Evolutionary conservation across 2,797 vertebrate genomes (phyloP), one percentile per base, ranked within the genome.

Genomic region (Periophthalmus magnuspinnatus): DNA sequence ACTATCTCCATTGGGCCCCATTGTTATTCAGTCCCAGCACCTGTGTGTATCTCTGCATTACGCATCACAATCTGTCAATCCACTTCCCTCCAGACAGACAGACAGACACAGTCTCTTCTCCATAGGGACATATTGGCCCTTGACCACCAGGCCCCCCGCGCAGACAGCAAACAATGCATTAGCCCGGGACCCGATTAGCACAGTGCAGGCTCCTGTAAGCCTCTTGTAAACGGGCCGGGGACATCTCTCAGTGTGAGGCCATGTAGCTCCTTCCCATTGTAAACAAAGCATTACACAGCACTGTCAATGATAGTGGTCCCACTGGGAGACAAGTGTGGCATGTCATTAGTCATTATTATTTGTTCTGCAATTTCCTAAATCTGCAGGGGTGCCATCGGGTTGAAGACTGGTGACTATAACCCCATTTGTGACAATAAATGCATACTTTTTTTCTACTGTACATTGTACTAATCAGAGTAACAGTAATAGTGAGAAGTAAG

Each of bases 321-420:
- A 41, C 67, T 55, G 2, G 67, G 5, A 59, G 50, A 64, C 72
- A 71, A 75, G 84, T 71, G 82, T 74, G 71, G 59, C 52, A 78
- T 77, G 82, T 83, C 84, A 89, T 88, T 89, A 86, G 76, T n/a
- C n/a, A n/a, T n/a, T n/a, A n/a, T n/a, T 13, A 47, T 88, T 86
- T 81, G 58, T 82, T 84, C 68, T 21, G 67, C 77, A 22, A 76
- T 74, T 85, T 86, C 80, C 81, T 86, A 75, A 47, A 11, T 63
- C 77, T 21, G 52, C 8, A 22, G 52, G n/a, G 52, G n/a, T 54
- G 17, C 52, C n/a, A 54, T 52, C 19, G 2, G 50, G 19, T 19
- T 24, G n/a, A 24, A 10, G 21, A 55, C 9, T 55, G 21, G 10
- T 22, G 41, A 41, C 38, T 4, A 3, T 13, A 41, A 13, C 38